Percentiles rank a stretch among this genome's conserved stretches.
Evolutionary conservation across 1,140 invertebrate species (phyloP).

Genomic region (Nylanderia fulva): DNA sequence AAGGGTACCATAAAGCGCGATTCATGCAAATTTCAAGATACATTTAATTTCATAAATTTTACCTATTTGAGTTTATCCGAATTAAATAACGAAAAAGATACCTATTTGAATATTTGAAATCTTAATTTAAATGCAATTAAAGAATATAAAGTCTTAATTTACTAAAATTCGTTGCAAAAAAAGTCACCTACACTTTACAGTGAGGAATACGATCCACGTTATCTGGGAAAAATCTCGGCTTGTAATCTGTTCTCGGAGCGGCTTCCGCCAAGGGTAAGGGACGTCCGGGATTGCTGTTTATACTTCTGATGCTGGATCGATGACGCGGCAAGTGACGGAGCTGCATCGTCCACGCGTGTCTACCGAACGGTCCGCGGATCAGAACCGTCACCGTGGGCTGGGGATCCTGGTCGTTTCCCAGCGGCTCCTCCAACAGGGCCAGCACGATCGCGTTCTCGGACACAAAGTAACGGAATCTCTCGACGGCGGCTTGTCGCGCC

Average conservation of each 20-base stretch:
- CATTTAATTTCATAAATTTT: background rate
- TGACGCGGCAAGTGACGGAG: conserved; percentile 93
- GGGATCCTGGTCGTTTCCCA: conserved; percentile 93
- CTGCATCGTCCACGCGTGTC: conserved; percentile 97
- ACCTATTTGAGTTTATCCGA: background rate
- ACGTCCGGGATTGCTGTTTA: conserved; percentile 91
- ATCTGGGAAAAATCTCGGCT: conserved; percentile 93
- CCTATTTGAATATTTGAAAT: background rate
- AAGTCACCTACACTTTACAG: conserved; percentile 91
- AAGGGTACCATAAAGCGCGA: background rate
- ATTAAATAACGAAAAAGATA: background rate
- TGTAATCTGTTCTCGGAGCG: conserved; percentile 87
- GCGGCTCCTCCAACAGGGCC: conserved; percentile 95
- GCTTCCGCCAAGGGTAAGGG: conserved; percentile 92
- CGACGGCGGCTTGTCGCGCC: conserved; percentile 86
- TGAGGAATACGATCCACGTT: conserved; percentile 92
- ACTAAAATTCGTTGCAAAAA: background rate
- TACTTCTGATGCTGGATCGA: conserved; percentile 90
- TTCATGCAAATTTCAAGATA: background rate
- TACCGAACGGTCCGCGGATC: conserved; percentile 95
- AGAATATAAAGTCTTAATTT: background rate
- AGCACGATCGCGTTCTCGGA: conserved; percentile 96
- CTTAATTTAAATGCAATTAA: background rate
- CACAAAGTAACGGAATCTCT: conserved; percentile 95
- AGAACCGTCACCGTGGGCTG: conserved; percentile 93